Conservation (phyloP, 2,113 vertebrate species). For the Microtus pennsylvanicus region DNA sequence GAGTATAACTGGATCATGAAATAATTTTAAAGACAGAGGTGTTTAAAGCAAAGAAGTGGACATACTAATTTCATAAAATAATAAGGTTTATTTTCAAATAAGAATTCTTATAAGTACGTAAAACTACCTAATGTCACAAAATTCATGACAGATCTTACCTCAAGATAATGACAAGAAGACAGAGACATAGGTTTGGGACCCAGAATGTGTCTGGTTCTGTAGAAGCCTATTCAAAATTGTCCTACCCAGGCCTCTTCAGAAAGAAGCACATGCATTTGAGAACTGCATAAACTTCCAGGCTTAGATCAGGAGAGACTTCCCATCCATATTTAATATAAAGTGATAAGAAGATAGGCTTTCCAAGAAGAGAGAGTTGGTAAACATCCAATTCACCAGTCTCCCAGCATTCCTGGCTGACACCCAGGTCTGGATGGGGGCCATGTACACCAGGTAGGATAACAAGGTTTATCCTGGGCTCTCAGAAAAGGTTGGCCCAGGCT, state of each 20-base stretch:
- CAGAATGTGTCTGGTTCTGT: neutral
- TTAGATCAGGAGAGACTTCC: constrained; percentile 66
- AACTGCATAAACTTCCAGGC: constrained; percentile 59
- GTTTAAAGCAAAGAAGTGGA: constrained; percentile 25
- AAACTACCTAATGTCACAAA: constrained; percentile 35
- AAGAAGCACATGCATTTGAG: constrained; percentile 54
- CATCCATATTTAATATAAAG: constrained; percentile 69
- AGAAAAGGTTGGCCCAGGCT: neutral
- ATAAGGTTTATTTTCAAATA: constrained; percentile 56
- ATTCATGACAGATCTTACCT: constrained; percentile 26
- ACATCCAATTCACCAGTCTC: constrained; percentile 69
- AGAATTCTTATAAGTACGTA: neutral
- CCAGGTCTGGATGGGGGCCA: neutral
- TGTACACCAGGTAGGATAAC: neutral
- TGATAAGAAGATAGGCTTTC: constrained; percentile 71
- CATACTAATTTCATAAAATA: neutral
- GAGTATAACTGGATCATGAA: constrained; percentile 1
- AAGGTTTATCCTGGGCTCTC: neutral
- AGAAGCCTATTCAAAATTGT: constrained; percentile 26
- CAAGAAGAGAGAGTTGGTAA: constrained; percentile 74
- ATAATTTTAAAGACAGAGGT: neutral
- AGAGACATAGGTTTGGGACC: neutral
- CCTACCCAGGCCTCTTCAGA: neutral
- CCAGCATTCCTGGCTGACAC: constrained; percentile 26
- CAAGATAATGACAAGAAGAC: neutral